Evolutionary conservation across 92 coral and sea anemone species (phyloP).

Genomic region (Ricordea florida): DNA sequence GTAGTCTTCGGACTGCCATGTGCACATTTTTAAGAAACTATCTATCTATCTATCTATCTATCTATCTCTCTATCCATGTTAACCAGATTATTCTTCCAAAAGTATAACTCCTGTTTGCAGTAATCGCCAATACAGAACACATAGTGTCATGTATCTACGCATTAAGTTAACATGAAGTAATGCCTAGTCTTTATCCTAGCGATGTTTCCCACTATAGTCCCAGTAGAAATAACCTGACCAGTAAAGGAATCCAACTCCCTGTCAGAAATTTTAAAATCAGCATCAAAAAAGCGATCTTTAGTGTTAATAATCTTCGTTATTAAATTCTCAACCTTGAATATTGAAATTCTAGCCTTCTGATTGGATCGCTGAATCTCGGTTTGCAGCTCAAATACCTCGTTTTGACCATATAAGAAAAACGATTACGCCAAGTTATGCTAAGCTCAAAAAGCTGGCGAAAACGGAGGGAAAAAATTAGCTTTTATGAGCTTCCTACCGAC

Average conservation of each 20-base stretch:
- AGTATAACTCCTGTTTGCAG: conserved; percentile 35
- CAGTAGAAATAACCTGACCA: conserved; percentile 51
- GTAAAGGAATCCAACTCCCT: conserved; percentile 43
- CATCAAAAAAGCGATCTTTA: conserved; percentile 7
- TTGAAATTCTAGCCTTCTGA: too few relatives aligned
- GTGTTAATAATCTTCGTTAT: conserved; percentile 15
- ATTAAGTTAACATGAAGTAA: conserved; percentile 27
- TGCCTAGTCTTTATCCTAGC: conserved; percentile 45
- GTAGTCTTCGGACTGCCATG: too few relatives aligned
- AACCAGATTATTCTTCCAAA: conserved; percentile 17
- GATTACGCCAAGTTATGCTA: too few relatives aligned
- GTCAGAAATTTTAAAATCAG: conserved; percentile 29
- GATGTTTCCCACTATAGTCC: conserved; percentile 42
- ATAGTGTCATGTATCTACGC: conserved; percentile 14
- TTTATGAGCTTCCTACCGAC: too few relatives aligned
- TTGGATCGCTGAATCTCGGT: too few relatives aligned
- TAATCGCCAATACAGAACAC: conserved; percentile 26
- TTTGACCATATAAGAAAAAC: neutral
- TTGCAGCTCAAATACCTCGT: too few relatives aligned
- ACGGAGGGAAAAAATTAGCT: too few relatives aligned
- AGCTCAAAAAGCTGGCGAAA: too few relatives aligned
- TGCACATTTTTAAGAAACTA: too few relatives aligned
- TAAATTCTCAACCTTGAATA: too few relatives aligned
- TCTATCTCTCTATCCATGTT: too few relatives aligned
- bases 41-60: too few relatives aligned